These are phyloP conservation scores for Percopsis omiscomaycus DNA, from an alignment of 2,797 vertebrate genomes.

Conservation along the genomic window DNA sequence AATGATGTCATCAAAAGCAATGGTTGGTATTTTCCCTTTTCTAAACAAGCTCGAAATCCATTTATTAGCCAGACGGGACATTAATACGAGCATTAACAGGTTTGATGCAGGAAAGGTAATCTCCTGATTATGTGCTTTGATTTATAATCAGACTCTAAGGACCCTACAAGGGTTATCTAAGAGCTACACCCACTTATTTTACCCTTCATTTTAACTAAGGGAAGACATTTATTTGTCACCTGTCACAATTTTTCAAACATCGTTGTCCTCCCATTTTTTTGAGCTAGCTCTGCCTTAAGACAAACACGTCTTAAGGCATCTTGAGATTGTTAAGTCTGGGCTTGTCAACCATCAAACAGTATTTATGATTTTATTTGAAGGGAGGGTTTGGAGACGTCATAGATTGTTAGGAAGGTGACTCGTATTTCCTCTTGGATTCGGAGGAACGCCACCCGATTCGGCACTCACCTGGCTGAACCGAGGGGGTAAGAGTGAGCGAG, in stretches of 20 bases:
- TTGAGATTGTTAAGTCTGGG: no score
- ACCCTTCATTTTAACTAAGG: slow-evolving; percentile 23
- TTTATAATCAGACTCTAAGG: not conserved
- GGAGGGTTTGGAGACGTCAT: no score
- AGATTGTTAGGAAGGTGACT: no score
- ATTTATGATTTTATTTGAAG: no score
- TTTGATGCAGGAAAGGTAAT: slow-evolving; percentile 14
- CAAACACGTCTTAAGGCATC: no score
- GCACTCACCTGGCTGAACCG: no score
- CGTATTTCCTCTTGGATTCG: no score
- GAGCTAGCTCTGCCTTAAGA: no score
- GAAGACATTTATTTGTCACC: slow-evolving; percentile 43
- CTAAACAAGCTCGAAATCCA: slow-evolving; percentile 59
- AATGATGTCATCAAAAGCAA: slow-evolving; percentile 18
- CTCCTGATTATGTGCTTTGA: slow-evolving; percentile 11
- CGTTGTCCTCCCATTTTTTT: not conserved
- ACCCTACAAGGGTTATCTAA: slow-evolving; percentile 31
- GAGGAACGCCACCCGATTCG: no score
- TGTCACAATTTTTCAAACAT: not conserved
- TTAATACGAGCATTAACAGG: slow-evolving; percentile 17
- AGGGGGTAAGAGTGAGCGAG: no score
- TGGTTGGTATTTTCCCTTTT: slow-evolving; percentile 19
- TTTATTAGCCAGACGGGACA: slow-evolving; percentile 47
- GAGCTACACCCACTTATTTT: slow-evolving; percentile 41
- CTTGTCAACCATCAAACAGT: no score